These are phyloP conservation scores for Ephestia elutella DNA, from an alignment of 1,140 invertebrate genomes.

Conservation along the genomic window DNA sequence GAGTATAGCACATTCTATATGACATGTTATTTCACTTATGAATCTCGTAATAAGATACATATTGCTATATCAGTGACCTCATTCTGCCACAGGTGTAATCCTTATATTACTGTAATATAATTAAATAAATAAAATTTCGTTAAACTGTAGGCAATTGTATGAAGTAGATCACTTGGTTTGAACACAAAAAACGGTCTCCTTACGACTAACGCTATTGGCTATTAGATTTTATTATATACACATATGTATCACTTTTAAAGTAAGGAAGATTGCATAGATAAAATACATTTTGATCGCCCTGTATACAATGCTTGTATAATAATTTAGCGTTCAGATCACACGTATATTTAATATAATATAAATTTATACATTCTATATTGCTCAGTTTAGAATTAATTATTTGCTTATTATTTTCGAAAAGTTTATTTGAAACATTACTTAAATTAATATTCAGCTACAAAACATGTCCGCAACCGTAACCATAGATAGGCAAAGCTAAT, in stretches of 20 bases:
- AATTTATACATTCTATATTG: slow-evolving; percentile 31
- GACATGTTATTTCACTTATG: background rate
- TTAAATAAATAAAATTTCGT: slow-evolving; percentile 15
- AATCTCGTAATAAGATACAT: background rate
- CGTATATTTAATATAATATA: slow-evolving; percentile 22
- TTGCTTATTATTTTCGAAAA: slow-evolving; percentile 22
- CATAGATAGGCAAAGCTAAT: slow-evolving; percentile 27
- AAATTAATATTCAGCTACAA: slow-evolving; percentile 10
- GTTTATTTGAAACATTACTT: background rate
- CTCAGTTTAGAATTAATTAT: slow-evolving; percentile 31
- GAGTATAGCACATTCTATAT: background rate
- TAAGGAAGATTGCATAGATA: slow-evolving; percentile 25
- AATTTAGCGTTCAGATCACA: slow-evolving; percentile 34
- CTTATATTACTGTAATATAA: slow-evolving; percentile 8
- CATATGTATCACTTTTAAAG: slow-evolving; percentile 27
- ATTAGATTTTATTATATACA: slow-evolving; percentile 29
- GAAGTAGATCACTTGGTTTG: slow-evolving; percentile 50
- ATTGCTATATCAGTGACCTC: background rate
- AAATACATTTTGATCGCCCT: slow-evolving; percentile 43
- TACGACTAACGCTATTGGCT: slow-evolving; percentile 38
- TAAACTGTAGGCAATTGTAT: slow-evolving; percentile 33
- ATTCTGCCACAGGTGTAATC: slow-evolving; percentile 2
- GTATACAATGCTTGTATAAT: slow-evolving; percentile 33
- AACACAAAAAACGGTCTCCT: slow-evolving; percentile 62
- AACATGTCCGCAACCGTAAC: slow-evolving; percentile 17